Percentiles rank a stretch among this genome's conserved stretches.
phyloP scores from a whole-genome alignment of 1,140 invertebrate species.

The Drosophila kikkawai region DNA sequence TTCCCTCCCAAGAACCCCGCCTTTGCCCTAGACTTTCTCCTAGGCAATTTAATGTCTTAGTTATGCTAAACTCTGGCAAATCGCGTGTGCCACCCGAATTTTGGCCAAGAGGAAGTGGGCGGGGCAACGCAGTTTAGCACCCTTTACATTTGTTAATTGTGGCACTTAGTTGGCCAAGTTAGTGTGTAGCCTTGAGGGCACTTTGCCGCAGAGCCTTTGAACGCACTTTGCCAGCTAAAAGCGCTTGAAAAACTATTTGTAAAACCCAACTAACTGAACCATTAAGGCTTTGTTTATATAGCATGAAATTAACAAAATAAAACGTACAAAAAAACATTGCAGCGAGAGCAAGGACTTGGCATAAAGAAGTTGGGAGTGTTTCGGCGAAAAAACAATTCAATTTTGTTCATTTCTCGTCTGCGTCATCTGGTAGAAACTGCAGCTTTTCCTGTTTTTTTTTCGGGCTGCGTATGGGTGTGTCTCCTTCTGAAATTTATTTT shows the following conservation, averaged over 20 bases:
- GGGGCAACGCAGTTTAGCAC: slow-evolving; percentile 39
- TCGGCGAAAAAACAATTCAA: slow-evolving; percentile 55
- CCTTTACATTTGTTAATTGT: slow-evolving; percentile 49
- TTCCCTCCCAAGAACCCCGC: not conserved
- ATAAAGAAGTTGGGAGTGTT: slow-evolving; percentile 25
- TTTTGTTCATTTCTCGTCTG: slow-evolving; percentile 32
- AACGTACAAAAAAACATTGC: slow-evolving; percentile 16
- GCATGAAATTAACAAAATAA: slow-evolving; percentile 41
- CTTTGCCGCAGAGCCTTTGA: not conserved
- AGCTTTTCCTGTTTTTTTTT: slow-evolving; percentile 12
- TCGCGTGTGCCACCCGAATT: slow-evolving; percentile 57
- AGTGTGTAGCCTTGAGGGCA: slow-evolving; percentile 4
- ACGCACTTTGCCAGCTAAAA: not conserved
- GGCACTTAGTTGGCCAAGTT: slow-evolving; percentile 46
- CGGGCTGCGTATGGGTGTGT: slow-evolving; percentile 22
- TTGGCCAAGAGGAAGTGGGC: slow-evolving; percentile 36
- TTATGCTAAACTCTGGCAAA: slow-evolving; percentile 34
- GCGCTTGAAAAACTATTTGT: slow-evolving; percentile 8
- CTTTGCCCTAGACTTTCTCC: not conserved
- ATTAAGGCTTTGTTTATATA: slow-evolving; percentile 50
- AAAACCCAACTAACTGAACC: slow-evolving; percentile 40
- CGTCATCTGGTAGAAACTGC: slow-evolving; percentile 42
- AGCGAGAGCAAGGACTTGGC: slow-evolving; percentile 23
- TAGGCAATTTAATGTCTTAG: slow-evolving; percentile 50
- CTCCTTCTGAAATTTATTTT: slow-evolving; percentile 42